Evolutionary conservation across 2,888 invertebrate species (phyloP), one percentile per base, ranked within the genome.

Genomic region (Aspidiotus destructor): DNA sequence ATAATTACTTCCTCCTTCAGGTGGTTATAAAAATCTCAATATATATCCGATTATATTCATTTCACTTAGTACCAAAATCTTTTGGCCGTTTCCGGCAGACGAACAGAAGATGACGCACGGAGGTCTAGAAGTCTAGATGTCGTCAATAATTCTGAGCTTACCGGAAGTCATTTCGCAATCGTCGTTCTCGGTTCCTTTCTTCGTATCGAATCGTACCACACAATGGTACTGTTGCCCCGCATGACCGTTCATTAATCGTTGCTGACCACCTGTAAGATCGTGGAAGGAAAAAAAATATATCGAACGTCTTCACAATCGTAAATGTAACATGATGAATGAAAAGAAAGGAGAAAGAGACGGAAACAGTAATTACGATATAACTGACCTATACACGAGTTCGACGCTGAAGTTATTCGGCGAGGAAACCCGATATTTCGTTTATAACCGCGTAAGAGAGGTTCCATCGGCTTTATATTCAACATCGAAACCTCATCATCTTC

Each of bases 391-490:
- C 16, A 68, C 13, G 28, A 44, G 40, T 64, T 13, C n/a, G 55
- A 54, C 10, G 28, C 28, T 28, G 55, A 54, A 55, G 70, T 71
- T 13, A 69, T 65, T 11, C 70, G 64, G 28, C 73, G 73, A 1
- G 73, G 69, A 57, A 74, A 71, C 54, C 72, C 72, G 55, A 74
- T 72, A 17, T 72, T 71, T 60, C 73, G 69, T 69, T 88, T 89
- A 74, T 90, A 90, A 40, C 86, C 87, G 69, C 89, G 82, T 17
- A 90, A 79, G 63, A 95, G 80, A 1, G 95, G 95, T 73, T 92
- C 85, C 95, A 96, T 96, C 0, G 96, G 95, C 77, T 93, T 84
- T 13, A 92, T 88, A 73, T 86, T 86, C 41, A 68, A 55, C 15
- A 60, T 48, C 80, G 87, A 86, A 72, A 86, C 86, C 62, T 87